Evolutionary conservation across 2,113 vertebrate species (phyloP).

Genomic region (sheep (Ovis aries)): ARS-UI_Ramb_v3.0 NC_056056.1:81633001-81633500

Average conservation of each 20-base stretch:
- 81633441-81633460: background rate
- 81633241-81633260: background rate
- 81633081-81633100: background rate
- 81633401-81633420: background rate
- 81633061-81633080: background rate
- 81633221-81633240: background rate
- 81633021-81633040: background rate
- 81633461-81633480: background rate
- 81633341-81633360: background rate
- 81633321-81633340: background rate
- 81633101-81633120: fast-evolving
- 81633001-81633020: background rate
- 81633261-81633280: fast-evolving
- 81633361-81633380: background rate
- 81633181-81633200: background rate
- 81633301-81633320: background rate
- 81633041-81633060: background rate
- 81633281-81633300: background rate
- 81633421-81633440: background rate
- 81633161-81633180: background rate
- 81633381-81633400: background rate
- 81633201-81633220: background rate
- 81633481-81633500: background rate
- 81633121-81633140: background rate
- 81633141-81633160: background rate